Conservation (phyloP, 1,140 invertebrate genomes). For the Bombus superbus region DNA sequence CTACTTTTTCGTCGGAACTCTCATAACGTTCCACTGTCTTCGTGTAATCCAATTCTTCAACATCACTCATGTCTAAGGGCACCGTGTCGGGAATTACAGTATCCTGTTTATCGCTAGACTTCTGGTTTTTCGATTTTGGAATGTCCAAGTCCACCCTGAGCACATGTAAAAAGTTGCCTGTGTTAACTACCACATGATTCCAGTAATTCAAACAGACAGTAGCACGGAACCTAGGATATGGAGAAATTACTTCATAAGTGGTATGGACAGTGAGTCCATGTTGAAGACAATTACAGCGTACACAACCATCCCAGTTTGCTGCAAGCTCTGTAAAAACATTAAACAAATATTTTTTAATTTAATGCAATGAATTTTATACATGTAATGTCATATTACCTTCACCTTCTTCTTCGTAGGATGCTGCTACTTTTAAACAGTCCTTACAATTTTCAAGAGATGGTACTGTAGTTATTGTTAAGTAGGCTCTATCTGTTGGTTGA, state of each 20-base stretch:
- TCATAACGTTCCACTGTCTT: constrained; percentile 72
- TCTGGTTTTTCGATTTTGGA: constrained; percentile 70
- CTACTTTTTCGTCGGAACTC: constrained; percentile 72
- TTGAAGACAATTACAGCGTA: constrained; percentile 85
- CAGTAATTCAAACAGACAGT: constrained; percentile 85
- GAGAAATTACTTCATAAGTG: constrained; percentile 87
- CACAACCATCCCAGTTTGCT: constrained; percentile 84
- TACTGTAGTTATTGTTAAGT: constrained; percentile 84
- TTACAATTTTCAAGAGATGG: constrained; percentile 86
- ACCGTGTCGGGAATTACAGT: constrained; percentile 71
- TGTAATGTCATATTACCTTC: constrained; percentile 57
- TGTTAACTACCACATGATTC: constrained; percentile 87
- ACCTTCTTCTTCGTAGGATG: constrained; percentile 85
- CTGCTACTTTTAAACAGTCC: constrained; percentile 84
- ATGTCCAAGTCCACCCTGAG: constrained; percentile 83
- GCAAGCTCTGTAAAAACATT: constrained; percentile 80
- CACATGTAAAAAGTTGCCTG: constrained; percentile 88
- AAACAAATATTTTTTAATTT: background rate
- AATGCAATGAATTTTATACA: background rate
- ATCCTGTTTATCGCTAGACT: constrained; percentile 73
- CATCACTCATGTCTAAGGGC: constrained; percentile 76
- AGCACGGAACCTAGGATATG: constrained; percentile 86
- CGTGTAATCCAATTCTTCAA: constrained; percentile 75
- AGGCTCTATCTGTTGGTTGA: constrained; percentile 83
- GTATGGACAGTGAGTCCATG: constrained; percentile 89